Evolutionary conservation across 2,888 invertebrate genomes (phyloP).

Genomic region (Adineta ricciae): DNA sequence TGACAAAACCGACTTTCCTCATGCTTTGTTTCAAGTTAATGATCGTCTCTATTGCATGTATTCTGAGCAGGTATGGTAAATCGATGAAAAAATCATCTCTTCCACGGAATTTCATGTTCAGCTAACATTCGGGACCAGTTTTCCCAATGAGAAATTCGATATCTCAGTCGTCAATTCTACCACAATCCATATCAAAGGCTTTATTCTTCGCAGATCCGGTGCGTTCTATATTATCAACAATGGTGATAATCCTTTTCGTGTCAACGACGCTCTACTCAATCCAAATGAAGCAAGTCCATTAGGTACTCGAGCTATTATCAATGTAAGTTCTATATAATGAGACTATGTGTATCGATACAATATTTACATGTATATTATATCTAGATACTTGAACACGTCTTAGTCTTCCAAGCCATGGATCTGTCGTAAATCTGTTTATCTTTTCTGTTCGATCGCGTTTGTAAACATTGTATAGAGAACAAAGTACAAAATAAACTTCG

Average conservation of each 20-base stretch:
- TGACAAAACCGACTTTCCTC: neutral
- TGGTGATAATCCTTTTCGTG: neutral
- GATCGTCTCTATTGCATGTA: slow-evolving; percentile 14
- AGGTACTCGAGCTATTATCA: neutral
- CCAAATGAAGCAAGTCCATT: slow-evolving; percentile 6
- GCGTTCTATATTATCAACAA: slow-evolving; percentile 3
- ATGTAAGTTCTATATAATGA: neutral
- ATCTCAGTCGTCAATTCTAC: neutral
- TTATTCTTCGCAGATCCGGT: neutral
- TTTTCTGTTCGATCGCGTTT: neutral
- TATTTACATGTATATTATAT: neutral
- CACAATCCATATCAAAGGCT: neutral
- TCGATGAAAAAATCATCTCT: no score
- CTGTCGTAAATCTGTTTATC: neutral
- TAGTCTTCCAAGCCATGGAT: neutral
- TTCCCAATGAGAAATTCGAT: neutral
- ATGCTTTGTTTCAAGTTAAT: neutral
- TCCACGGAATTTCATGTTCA: neutral
- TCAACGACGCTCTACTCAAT: neutral
- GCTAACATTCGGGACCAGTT: neutral
- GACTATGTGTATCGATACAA: no score
- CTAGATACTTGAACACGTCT: neutral
- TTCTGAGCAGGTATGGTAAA: neutral
- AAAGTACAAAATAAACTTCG: neutral
- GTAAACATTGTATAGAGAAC: neutral